Evolutionary conservation across 2,888 invertebrate genomes (phyloP).

Genomic region (Drosophila cognata): DNA sequence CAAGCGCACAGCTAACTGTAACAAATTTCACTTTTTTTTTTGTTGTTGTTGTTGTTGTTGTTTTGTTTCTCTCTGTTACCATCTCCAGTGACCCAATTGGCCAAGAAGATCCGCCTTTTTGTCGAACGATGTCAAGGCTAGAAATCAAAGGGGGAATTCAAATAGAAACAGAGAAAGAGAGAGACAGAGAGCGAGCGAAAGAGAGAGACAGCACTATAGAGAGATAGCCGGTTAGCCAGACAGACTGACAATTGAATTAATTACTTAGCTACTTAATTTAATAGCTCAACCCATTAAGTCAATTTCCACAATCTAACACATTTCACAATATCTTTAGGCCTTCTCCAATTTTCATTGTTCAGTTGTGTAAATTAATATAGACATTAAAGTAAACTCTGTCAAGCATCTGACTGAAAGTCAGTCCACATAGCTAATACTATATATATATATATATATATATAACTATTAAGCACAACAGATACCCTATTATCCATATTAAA

Average conservation of each 20-base stretch:
- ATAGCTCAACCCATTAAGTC: slow-evolving; percentile 3
- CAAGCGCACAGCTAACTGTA: slow-evolving; percentile 52
- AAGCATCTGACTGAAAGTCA: background rate
- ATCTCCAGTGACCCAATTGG: slow-evolving; percentile 63
- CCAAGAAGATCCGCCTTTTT: slow-evolving; percentile 66
- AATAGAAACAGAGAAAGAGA: background rate
- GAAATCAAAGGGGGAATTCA: slow-evolving; percentile 48
- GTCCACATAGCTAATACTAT: background rate
- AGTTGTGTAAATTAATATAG: background rate
- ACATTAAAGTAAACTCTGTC: background rate
- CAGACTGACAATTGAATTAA: slow-evolving; percentile 3
- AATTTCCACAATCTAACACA: background rate
- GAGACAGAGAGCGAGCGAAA: background rate
- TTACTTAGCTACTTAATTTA: slow-evolving; percentile 8
- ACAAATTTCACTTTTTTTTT: slow-evolving; percentile 81
- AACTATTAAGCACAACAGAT: background rate
- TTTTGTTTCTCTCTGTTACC: slow-evolving; percentile 18
- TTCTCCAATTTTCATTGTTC: background rate
- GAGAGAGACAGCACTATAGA: background rate
- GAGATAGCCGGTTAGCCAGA: background rate
- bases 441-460: background rate
- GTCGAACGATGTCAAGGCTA: slow-evolving; percentile 72
- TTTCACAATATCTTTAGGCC: background rate
- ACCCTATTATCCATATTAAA: background rate
- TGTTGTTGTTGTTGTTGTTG: background rate